Evolutionary conservation across 1,140 invertebrate genomes (phyloP), one percentile per base, ranked within the genome.

Genomic region (Marisa cornuarietis): DNA sequence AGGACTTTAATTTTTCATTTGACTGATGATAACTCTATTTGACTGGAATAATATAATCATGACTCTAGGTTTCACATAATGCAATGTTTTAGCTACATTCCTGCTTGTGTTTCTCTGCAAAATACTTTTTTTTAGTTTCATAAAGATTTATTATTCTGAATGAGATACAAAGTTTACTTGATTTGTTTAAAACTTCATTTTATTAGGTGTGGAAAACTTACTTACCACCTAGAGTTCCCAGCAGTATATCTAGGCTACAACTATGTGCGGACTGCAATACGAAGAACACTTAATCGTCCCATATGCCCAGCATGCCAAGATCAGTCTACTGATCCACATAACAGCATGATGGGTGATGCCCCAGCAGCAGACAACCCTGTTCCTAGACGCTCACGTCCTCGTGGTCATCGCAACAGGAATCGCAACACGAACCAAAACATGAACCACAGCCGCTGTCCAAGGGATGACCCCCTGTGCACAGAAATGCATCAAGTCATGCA

Each of bases 181-280:
- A 2, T 8, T n/a, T 26, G 24, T 26, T 31, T 11, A 3, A 63
- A 54, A 54, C 14, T 52, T 18, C 20, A 65, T 49, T 73, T 82
- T 76, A 79, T 11, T 71, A 90, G 89, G 78, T 90, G 89, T 83
- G 89, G 88, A 16, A 69, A 83, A 24, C 78, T 88, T 14, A 83
- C 85, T 0, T 87, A 87, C 69, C 87, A 86, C 77, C 84, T 90
- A 18, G 85, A 83, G 13, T 87, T 85, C 72, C 89, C 89, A 26
- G 61, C 83, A 42, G 90, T 87, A 78, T 81, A 85, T 13, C 82
- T 90, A 22, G 76, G 82, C 22, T 71, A 84, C 24, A 82, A 78
- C 54, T 69, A 87, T 54, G 83, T 87, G 11, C 76, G 80, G n/a
- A 75, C 68, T 3, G 87, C 87, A 16, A 78, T 90, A 3, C 49